Evolutionary conservation across 2,113 vertebrate genomes (phyloP), one percentile per base, ranked within the genome.

Genomic region (Nothobranchius kuhntae): DNA sequence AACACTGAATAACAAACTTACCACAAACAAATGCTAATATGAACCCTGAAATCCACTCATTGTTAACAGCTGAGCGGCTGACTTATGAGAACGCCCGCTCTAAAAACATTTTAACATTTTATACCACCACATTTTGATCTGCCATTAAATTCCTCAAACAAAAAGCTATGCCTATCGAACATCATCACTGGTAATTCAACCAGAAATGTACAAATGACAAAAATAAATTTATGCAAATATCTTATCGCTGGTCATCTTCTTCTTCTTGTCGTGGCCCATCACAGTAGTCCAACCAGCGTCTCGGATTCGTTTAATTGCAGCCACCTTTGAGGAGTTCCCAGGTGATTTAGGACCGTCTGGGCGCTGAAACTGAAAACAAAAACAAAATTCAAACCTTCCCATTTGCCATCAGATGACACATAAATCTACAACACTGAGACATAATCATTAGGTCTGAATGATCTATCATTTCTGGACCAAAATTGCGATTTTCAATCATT

Each of bases 231-330:
- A 94, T 13, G 88, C 91, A 91, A 93, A 94, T 40, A 93, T 91
- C 53, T 95, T 95, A 53, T 92, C 93, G 62, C 75, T 89, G 61
- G 38, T 9, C 38, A 81, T 91, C 85, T 93, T 95, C 7, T 95
- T 98, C 61, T 93, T 97, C 80, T 94, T 95, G 80, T 95, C 93
- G 66, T 81, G 57, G 84, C 91, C 94, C 77, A 91, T 91, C 44
- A 97, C 84, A 1, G 93, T 88, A 47, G 92, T 90, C 97, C 97
- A 99, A 2, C 91, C 94, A 2, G 95, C 92, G 63, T 97, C 95
- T 7, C 83, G 85, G 80, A 93, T 95, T 65, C 94, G 95, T 84
- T 93, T 95, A 64, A 95, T 85, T 78, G 93, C 80, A 81, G 91
- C 91, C 59, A 92, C 63, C 77, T 94, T 98, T 69, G 93, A 17